Percentiles rank a stretch among this genome's conserved stretches.
Conservation (phyloP, 2,888 invertebrate species). For the Orthonevra nobilis region DNA sequence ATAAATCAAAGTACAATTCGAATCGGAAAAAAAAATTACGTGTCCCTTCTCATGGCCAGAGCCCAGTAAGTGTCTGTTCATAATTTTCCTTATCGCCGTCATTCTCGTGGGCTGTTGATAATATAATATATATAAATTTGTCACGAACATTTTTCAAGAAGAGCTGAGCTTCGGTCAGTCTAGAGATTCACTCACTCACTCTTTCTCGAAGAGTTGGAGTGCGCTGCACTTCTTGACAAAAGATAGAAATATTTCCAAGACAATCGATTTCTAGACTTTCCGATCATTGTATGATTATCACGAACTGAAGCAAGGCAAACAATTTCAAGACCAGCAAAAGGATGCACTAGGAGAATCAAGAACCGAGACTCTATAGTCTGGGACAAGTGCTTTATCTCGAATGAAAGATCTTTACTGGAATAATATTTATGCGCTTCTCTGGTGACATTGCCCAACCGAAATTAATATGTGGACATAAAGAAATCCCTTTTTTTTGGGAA, state of each 20-base stretch:
- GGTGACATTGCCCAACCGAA: slow-evolving; percentile 30
- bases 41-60: slow-evolving; percentile 9
- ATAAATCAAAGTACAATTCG: slow-evolving; percentile 66
- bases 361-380: slow-evolving; percentile 22
- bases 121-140: slow-evolving; percentile 65
- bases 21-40: slow-evolving; percentile 10
- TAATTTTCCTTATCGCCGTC: slow-evolving; percentile 58
- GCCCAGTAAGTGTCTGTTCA: slow-evolving; percentile 35
- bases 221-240: not conserved
- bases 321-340: slow-evolving; percentile 17
- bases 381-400: slow-evolving; percentile 38
- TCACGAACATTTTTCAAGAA: slow-evolving; percentile 65
- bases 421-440: slow-evolving; percentile 20
- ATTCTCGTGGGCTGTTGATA: slow-evolving; percentile 56
- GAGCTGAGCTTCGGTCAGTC: slow-evolving; percentile 26
- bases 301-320: slow-evolving; percentile 15
- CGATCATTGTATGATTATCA: slow-evolving; percentile 35
- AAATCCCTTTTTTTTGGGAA: slow-evolving; percentile 44
- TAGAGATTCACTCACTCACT: slow-evolving; percentile 6
- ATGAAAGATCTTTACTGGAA: slow-evolving; percentile 29
- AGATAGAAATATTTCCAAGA: slow-evolving; percentile 39
- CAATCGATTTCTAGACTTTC: slow-evolving; percentile 44
- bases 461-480: slow-evolving; percentile 8
- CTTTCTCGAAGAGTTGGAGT: not conserved
- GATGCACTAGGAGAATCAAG: slow-evolving; percentile 56